These are phyloP conservation scores for Manis crassicaudata DNA, from an alignment of 2,797 vertebrate genomes.

Conservation along the genomic window DNA sequence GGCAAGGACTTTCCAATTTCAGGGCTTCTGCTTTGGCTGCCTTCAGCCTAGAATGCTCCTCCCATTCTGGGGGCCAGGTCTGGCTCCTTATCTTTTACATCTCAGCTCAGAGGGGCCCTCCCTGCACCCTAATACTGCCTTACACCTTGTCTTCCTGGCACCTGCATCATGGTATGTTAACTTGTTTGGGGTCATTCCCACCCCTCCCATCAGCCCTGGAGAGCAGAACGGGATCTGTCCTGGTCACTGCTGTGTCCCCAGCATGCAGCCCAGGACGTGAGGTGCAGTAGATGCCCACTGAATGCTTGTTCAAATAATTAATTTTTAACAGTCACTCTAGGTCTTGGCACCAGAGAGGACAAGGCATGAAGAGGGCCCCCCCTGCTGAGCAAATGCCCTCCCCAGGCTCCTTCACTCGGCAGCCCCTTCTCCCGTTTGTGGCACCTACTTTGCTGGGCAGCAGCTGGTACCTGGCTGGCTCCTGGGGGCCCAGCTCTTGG, in stretches of 20 bases:
- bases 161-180: neutral
- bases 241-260: neutral
- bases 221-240: neutral
- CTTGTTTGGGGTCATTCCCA: neutral
- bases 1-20: neutral
- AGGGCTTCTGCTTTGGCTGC: neutral
- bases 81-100: neutral
- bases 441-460: slow-evolving; percentile 71
- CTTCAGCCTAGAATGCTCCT: neutral
- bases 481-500: slow-evolving; percentile 59
- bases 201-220: too few relatives aligned
- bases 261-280: neutral
- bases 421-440: rapidly evolving
- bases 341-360: neutral
- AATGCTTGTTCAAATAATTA: neutral
- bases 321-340: neutral
- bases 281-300: neutral
- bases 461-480: slow-evolving; percentile 43
- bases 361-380: neutral
- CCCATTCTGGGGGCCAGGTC: neutral
- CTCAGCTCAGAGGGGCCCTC: neutral
- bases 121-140: neutral
- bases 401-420: neutral
- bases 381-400: neutral
- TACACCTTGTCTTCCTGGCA: neutral